phyloP scores from a whole-genome alignment of 2,113 vertebrate genomes.

The Asarcornis scutulata region DNA sequence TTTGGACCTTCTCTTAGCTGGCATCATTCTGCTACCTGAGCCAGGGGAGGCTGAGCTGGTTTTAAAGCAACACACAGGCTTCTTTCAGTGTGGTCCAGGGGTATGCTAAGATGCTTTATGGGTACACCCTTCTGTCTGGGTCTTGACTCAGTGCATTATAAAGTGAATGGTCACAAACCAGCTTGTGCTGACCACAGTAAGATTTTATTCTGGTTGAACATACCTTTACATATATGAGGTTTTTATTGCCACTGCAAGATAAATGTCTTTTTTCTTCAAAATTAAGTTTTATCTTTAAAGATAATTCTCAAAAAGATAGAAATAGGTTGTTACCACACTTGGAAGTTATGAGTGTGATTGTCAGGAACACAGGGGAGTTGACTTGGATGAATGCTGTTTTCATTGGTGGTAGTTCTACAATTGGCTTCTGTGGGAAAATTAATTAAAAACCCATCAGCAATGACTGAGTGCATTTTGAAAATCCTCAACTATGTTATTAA shows the following conservation, averaged over 20 bases:
- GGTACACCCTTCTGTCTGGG: rapidly evolving
- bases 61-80: neutral
- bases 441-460: neutral
- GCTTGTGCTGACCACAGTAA: neutral
- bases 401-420: neutral
- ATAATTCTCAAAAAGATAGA: slow-evolving; percentile 20
- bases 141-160: neutral
- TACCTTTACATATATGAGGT: neutral
- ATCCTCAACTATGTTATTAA: neutral
- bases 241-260: slow-evolving; percentile 2
- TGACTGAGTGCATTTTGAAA: neutral
- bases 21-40: neutral
- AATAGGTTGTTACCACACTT: neutral
- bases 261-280: neutral
- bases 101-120: neutral
- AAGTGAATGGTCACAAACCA: neutral
- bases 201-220: neutral
- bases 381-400: neutral
- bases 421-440: neutral
- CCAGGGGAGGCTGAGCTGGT: neutral
- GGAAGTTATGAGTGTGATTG: neutral
- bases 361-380: neutral
- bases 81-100: neutral
- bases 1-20: neutral
- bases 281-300: slow-evolving; percentile 46